A percentile compares a stretch with the other conserved stretches of the same genome.
These are phyloP conservation scores for Etheostoma cragini DNA, from an alignment of 2,113 vertebrate species.

Conservation along the genomic window DNA sequence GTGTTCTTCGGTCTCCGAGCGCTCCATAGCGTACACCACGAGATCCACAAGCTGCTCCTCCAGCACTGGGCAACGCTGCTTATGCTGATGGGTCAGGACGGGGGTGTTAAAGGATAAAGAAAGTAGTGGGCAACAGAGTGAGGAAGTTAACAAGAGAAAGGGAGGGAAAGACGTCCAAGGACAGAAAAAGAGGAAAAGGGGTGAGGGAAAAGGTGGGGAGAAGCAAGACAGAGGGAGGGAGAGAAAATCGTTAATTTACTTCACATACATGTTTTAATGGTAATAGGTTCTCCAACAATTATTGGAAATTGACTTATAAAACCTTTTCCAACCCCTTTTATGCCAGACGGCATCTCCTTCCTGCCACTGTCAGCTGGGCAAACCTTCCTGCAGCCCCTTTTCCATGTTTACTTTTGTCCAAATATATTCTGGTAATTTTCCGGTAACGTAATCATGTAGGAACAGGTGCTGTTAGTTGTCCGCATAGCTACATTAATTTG, in stretches of 20 bases:
- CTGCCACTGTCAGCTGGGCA: conserved; percentile 37
- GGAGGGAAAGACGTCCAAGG: not conserved
- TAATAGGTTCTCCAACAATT: conserved; percentile 3
- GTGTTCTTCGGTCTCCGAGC: conserved; percentile 98
- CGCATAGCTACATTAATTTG: not conserved
- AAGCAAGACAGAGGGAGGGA: conserved; percentile 27
- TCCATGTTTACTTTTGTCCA: not conserved
- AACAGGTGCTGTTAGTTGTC: not conserved
- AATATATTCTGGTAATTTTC: not conserved
- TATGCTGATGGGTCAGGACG: conserved; percentile 90
- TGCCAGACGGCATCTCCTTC: conserved; percentile 46
- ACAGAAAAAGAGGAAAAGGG: not conserved
- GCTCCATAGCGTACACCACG: conserved; percentile 99
- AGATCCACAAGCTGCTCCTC: conserved; percentile 99
- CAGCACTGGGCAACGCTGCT: conserved; percentile 97
- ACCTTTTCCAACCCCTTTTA: conserved; percentile 15
- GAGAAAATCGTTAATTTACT: conserved; percentile 34
- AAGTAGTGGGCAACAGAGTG: conserved; percentile 34
- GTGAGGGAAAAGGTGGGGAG: not conserved
- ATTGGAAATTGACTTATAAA: conserved; percentile 5
- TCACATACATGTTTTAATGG: conserved; percentile 10
- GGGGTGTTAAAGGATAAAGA: conserved; percentile 84
- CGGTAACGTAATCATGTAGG: not conserved
- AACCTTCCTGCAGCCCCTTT: not conserved
- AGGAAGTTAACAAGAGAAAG: conserved; percentile 33